phyloP scores from a whole-genome alignment of 2,888 invertebrate genomes.

The Tetranychus piercei region DNA sequence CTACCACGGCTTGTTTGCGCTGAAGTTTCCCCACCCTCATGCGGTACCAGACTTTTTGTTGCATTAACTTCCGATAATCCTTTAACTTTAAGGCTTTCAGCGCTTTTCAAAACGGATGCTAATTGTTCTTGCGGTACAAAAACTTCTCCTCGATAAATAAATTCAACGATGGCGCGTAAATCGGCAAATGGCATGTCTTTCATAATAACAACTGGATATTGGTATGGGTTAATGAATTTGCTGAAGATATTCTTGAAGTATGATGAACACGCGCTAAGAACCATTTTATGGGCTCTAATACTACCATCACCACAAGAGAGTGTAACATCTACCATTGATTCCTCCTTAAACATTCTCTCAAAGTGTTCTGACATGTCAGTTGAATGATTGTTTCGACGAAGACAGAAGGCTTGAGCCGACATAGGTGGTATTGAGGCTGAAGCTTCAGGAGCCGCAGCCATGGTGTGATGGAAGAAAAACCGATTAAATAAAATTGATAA shows the following conservation, averaged over 20 bases:
- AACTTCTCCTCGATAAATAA: conserved; percentile 21
- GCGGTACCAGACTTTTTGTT: conserved; percentile 4
- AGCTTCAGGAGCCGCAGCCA: background rate
- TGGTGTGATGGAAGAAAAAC: background rate
- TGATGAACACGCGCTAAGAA: conserved; percentile 15
- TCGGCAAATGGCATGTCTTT: conserved; percentile 20
- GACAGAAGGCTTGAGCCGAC: conserved; percentile 12
- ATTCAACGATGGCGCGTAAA: conserved; percentile 19
- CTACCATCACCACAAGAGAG: conserved; percentile 19
- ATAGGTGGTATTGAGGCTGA: conserved; percentile 2
- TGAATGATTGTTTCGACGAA: conserved; percentile 11
- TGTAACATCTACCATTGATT: conserved; percentile 17
- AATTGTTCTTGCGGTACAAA: conserved; percentile 18
- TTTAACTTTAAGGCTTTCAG: conserved; percentile 17
- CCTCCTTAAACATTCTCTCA: conserved; percentile 18
- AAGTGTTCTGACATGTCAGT: conserved; percentile 9
- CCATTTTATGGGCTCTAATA: conserved; percentile 17
- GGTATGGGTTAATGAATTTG: conserved; percentile 10
- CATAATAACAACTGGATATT: conserved; percentile 20
- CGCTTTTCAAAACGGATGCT: conserved; percentile 13
- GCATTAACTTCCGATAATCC: conserved; percentile 14
- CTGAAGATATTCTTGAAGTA: conserved; percentile 17
- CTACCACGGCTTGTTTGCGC: background rate
- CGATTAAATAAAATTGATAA: no score
- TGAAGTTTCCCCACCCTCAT: background rate